These are phyloP conservation scores for Penaeus monodon DNA, from an alignment of 2,888 invertebrate species.

Conservation along the genomic window DNA sequence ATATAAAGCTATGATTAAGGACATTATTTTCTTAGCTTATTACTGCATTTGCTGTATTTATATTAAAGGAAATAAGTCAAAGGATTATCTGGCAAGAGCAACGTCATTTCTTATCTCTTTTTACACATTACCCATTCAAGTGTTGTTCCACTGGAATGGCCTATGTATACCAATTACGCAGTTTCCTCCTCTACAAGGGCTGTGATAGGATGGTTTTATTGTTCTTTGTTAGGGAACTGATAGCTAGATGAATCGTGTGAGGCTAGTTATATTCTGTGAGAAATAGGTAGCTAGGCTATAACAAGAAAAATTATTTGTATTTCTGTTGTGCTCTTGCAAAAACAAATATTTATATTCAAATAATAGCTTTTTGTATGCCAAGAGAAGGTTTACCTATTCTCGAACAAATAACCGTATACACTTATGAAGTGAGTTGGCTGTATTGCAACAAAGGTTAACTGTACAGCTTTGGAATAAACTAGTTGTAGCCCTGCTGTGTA, in stretches of 20 bases:
- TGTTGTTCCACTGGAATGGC: background rate
- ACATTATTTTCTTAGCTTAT: constrained; percentile 41
- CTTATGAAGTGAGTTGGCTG: too few relatives aligned
- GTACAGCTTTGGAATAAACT: too few relatives aligned
- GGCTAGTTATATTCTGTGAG: too few relatives aligned
- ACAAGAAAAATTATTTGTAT: too few relatives aligned
- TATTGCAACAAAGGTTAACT: too few relatives aligned
- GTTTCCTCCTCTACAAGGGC: constrained; percentile 25
- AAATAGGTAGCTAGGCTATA: too few relatives aligned
- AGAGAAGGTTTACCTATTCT: too few relatives aligned
- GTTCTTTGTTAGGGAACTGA: background rate
- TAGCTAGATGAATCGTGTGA: background rate
- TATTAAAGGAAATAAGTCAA: constrained; percentile 29
- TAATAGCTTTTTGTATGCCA: too few relatives aligned
- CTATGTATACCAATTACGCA: constrained; percentile 17
- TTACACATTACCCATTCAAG: constrained; percentile 19
- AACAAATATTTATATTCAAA: too few relatives aligned
- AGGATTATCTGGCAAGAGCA: constrained; percentile 27
- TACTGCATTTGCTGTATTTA: constrained; percentile 36
- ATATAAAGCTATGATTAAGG: constrained; percentile 46
- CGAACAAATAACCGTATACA: too few relatives aligned
- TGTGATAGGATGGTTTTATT: constrained; percentile 18
- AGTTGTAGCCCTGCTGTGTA: too few relatives aligned
- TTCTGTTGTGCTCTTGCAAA: too few relatives aligned
- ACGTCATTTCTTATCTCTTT: background rate